These are phyloP conservation scores for Odontesthes bonariensis DNA, from an alignment of 2,113 vertebrate species.

Conservation along the genomic window DNA sequence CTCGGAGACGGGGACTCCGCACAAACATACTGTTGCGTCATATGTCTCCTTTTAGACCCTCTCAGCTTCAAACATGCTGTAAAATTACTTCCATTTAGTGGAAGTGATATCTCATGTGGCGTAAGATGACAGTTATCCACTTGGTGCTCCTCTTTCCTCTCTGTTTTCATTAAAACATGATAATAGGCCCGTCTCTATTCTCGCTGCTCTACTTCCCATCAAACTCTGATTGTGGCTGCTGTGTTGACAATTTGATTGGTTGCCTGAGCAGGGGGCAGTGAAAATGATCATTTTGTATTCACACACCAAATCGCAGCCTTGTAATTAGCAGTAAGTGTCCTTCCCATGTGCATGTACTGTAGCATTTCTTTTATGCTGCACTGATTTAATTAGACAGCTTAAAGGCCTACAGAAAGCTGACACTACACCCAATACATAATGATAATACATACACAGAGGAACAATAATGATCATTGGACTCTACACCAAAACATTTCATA, in stretches of 20 bases:
- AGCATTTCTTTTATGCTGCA: constrained; percentile 57
- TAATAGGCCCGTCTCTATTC: constrained; percentile 37
- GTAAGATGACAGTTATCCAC: constrained; percentile 17
- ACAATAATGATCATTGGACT: too few species aligned
- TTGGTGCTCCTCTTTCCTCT: not conserved
- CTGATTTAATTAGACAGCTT: constrained; percentile 68
- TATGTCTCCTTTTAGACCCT: constrained; percentile 22
- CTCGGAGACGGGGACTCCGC: constrained; percentile 19
- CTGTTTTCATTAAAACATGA: constrained; percentile 55
- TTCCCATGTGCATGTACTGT: constrained; percentile 38
- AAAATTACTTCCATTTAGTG: constrained; percentile 23
- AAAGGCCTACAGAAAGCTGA: too few species aligned
- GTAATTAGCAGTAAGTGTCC: constrained; percentile 66
- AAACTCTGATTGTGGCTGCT: constrained; percentile 48
- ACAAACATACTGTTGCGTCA: constrained; percentile 4
- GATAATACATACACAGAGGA: too few species aligned
- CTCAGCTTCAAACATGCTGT: not conserved
- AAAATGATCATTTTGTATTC: constrained; percentile 64
- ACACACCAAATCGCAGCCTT: constrained; percentile 41
- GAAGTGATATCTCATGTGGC: constrained; percentile 14
- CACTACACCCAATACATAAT: too few species aligned
- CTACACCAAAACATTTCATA: too few species aligned
- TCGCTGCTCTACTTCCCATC: constrained; percentile 33
- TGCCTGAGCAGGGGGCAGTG: constrained; percentile 42
- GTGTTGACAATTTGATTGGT: constrained; percentile 70